phyloP scores from a whole-genome alignment of 2,888 invertebrate genomes.

The Melinaea menophilus region DNA sequence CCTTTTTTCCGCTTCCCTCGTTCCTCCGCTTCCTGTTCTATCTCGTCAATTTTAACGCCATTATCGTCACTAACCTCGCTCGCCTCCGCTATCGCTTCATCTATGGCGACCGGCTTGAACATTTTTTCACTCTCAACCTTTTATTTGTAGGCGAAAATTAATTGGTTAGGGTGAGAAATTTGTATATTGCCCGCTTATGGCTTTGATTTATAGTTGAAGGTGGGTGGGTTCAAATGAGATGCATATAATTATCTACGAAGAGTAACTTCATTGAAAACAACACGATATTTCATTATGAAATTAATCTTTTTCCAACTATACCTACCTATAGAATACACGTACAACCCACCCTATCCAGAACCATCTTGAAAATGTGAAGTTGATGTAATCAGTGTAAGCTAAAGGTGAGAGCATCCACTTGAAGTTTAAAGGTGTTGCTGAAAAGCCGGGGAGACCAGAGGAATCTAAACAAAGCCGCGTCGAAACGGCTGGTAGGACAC shows the following conservation, averaged over 20 bases:
- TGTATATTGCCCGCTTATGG: constrained; percentile 76
- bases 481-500: constrained; percentile 50
- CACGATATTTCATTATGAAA: no score
- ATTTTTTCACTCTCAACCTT: constrained; percentile 48
- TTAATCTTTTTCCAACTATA: no score
- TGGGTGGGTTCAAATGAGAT: constrained; percentile 75
- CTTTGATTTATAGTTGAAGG: constrained; percentile 76
- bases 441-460: constrained; percentile 40
- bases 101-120: constrained; percentile 31
- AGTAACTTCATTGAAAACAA: no score
- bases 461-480: constrained; percentile 51
- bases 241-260: no score
- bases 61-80: constrained; percentile 49
- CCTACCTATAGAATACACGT: background rate
- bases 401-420: constrained; percentile 29
- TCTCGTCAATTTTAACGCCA: constrained; percentile 71
- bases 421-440: constrained; percentile 35
- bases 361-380: constrained; percentile 19
- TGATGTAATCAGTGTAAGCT: constrained; percentile 27
- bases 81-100: constrained; percentile 25
- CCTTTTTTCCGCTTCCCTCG: constrained; percentile 69
- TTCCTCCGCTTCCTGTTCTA: constrained; percentile 63
- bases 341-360: constrained; percentile 5
- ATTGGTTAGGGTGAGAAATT: constrained; percentile 78
- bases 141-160: constrained; percentile 76